Evolutionary conservation across 2,888 invertebrate species (phyloP), one percentile per base, ranked within the genome.

Genomic region (Pseudococcus jackbeardsleyi): DNA sequence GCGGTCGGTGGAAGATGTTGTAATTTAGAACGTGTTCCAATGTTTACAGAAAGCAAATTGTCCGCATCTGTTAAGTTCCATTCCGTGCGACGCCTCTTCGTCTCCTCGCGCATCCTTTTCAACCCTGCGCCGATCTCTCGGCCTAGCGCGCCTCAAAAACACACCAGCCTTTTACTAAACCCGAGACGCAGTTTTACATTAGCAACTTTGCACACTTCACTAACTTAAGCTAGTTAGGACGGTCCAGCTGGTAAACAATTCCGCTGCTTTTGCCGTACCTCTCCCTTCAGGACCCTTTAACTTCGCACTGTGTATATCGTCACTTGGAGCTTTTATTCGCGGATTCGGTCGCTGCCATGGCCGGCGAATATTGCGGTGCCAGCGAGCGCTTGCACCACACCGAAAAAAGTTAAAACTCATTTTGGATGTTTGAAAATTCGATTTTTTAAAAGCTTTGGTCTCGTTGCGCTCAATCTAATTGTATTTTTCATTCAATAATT

Each of bases 21-120:
- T 89, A 89, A 89, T 89, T 89, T 89, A 89, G 89, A 89, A 89
- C 88, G 89, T 89, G 89, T 85, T 84, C 89, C 88, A 89, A 89
- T 89, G 89, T 89, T 89, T 89, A 89, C 89, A 89, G 88, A 89
- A 89, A 89, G 89, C 89, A 89, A 89, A 89, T 89, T 89, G 89
- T 89, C 89, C 89, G 88, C 89, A 89, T 89, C 89, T 89, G 89
- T 89, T 89, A 88, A 88, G 84, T 88, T 84, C 87, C 87, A 87
- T 87, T 87, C 79, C 79, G 79, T 54, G 87, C 79, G 26, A 22
- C 54, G 54, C 85, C 85, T 22, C 50, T 50, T 46, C 84, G 17
- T 50, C 84, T 50, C 15, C 22, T 39, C 59, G 68, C 86, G 46
- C 64, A 26, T 59, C 39, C 59, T 54, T 54, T 54, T 54, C 54